Evolutionary conservation across 2,113 vertebrate genomes (phyloP), one percentile per base, ranked within the genome.

Genomic region (Ictalurus furcatus): DNA sequence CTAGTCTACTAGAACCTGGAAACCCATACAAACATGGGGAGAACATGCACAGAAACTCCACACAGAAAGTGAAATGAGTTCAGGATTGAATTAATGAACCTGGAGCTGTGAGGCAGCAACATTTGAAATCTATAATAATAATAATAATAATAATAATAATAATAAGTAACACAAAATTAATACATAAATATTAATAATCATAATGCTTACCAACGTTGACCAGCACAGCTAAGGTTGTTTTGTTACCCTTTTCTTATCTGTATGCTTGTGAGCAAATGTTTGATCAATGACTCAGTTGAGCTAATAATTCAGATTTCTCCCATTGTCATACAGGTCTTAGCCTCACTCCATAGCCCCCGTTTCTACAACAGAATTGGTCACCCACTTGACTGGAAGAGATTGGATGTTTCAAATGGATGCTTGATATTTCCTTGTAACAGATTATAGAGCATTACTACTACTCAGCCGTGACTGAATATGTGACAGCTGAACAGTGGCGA

Each of bases 251-350:
- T 74, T 19, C 5, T 52, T 59, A n/a, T 84, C 28, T 34, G 85
- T 25, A 48, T 87, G 34, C 61, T 28, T 65, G 73, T 67, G 84
- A 90, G 23, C 85, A 90, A 63, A 56, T 65, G 63, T 83, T 56
- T 54, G 44, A 85, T 88, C 85, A 82, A 74, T 69, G 1, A 88
- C 61, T 88, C 44, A 83, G 73, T 86, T 59, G 76, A 37, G n/a
- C 44, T 81, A 81, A 56, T 82, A 44, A 8, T 52, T 80, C 19
- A 54, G 28, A 85, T 74, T 34, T 11, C 28, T n/a, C 21, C 16
- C 52, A 34, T 56, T 69, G 37, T 34, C 30, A 14, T n/a, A n/a
- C 12, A 85, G 69, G 34, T 44, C 13, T 30, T 84, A 74, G 21
- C 8, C n/a, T 30, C 28, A 81, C 37, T 80, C 74, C n/a, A 37